Evolutionary conservation across 2,888 invertebrate genomes (phyloP), one percentile per base, ranked within the genome.

Genomic region (Ganaspis brasiliensis): DNA sequence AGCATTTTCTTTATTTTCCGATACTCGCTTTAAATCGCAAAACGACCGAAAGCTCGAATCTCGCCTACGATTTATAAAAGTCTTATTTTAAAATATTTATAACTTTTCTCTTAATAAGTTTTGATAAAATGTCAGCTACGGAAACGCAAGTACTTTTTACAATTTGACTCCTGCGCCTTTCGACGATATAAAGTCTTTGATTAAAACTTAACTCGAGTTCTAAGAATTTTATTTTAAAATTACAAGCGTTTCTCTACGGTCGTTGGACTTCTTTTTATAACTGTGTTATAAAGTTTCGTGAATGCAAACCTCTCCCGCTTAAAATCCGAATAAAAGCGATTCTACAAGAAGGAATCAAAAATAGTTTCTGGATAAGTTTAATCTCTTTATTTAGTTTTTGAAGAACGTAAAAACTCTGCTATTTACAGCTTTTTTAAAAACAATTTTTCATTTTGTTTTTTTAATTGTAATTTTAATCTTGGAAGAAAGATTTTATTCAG

Each of bases 71-170:
- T 45, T 67, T 45, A 45, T 67, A 67, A 67, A 67, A 67, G 45
- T 45, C 45, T 67, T 24, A 19, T 9, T 67, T 67, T 45, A 24
- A 45, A 67, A 45, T 45, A 67, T 45, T n/a, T n/a, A 24, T 67
- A 67, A 67, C 45, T 67, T 67, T 56, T 67, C 40, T 45, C 10
- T 49, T 45, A 45, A 67, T 45, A 67, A 63, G 37, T 67, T 26
- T 45, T 24, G 9, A 67, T 45, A 67, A 67, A 45, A 67, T 37
- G 16, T 40, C 24, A 45, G 45, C 45, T 67, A 67, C 14, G 14
- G 24, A 45, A 67, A 67, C 67, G 45, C 67, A 67, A 67, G 67
- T 67, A 45, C 67, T 67, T 49, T 67, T 67, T 67, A 67, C 67
- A 67, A 45, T 67, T 67, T 67, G 9, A 45, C 45, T 9, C 10